phyloP scores from a whole-genome alignment of 1,140 invertebrate genomes.

The Trichoplusia ni region DNA sequence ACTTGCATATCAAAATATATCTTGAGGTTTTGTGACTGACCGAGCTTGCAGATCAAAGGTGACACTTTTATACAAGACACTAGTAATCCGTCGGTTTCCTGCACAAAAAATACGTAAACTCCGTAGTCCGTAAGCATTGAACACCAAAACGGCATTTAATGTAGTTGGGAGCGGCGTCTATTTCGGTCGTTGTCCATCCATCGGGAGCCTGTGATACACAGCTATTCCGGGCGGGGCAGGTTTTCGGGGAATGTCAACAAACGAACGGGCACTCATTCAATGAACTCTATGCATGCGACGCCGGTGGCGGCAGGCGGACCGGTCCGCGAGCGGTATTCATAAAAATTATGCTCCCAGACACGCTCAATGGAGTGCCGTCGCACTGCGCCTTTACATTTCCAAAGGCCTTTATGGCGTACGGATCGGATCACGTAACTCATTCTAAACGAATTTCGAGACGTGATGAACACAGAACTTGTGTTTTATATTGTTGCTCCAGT shows the following conservation, averaged over 20 bases:
- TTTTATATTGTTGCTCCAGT: conserved; percentile 20
- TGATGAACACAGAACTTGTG: conserved; percentile 41
- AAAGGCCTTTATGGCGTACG: conserved; percentile 43
- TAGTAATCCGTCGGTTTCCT: conserved; percentile 51
- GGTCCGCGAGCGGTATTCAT: conserved; percentile 70
- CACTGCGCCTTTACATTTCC: conserved; percentile 48
- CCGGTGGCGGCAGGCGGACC: conserved; percentile 74
- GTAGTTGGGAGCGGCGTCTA: conserved; percentile 63
- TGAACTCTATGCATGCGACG: conserved; percentile 71
- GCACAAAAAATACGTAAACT: conserved; percentile 53
- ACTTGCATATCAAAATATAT: conserved; percentile 11
- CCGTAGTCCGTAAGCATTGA: conserved; percentile 50
- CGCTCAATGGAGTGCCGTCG: conserved; percentile 59
- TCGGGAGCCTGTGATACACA: conserved; percentile 69
- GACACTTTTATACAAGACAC: conserved; percentile 27
- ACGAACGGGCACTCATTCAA: conserved; percentile 74
- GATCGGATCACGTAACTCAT: conserved; percentile 42
- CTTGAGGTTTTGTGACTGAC: conserved; percentile 30
- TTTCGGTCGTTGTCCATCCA: conserved; percentile 72
- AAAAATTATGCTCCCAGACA: conserved; percentile 70
- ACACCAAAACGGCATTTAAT: conserved; percentile 65
- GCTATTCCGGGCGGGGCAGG: conserved; percentile 76
- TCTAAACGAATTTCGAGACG: conserved; percentile 37
- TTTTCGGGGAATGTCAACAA: conserved; percentile 81
- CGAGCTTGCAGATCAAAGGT: no score